Percentiles rank a stretch among this genome's conserved stretches.
These are phyloP conservation scores for Paraplagusia blochii DNA, from an alignment of 2,113 vertebrate species.

Conservation along the genomic window DNA sequence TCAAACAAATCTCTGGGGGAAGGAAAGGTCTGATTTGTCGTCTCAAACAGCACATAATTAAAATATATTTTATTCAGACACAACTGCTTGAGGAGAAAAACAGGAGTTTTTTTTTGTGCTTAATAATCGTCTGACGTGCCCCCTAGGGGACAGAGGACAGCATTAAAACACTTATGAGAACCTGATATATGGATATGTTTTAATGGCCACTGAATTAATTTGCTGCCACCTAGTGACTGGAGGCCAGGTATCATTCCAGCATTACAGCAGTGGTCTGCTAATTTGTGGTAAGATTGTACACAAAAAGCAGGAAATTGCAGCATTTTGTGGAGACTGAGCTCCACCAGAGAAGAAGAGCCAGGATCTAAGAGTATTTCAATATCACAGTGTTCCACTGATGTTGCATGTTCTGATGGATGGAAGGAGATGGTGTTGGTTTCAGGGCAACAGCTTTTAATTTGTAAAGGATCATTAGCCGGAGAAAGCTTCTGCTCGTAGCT, in stretches of 20 bases:
- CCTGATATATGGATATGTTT: too few species aligned
- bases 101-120: neutral
- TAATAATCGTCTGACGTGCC: too few species aligned
- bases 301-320: conserved; percentile 14
- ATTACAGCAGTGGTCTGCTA: too few species aligned
- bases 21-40: conserved; percentile 26
- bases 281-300: too few species aligned
- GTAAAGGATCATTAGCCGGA: conserved; percentile 66
- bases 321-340: conserved; percentile 18
- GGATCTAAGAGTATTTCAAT: conserved; percentile 32
- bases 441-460: conserved; percentile 71
- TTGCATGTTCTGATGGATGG: conserved; percentile 48
- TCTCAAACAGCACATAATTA: conserved; percentile 33
- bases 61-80: conserved; percentile 20
- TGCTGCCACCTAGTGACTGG: too few species aligned
- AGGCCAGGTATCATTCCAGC: too few species aligned
- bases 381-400: conserved; percentile 16
- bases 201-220: too few species aligned
- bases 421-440: conserved; percentile 53
- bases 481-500: conserved; percentile 54
- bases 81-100: conserved; percentile 6
- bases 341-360: neutral
- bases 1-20: conserved; percentile 27
- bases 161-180: too few species aligned
- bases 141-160: too few species aligned